Percentiles rank a stretch among this genome's conserved stretches.
These are phyloP conservation scores for Clunio marinus DNA, from an alignment of 2,888 invertebrate genomes.

Conservation along the genomic window DNA sequence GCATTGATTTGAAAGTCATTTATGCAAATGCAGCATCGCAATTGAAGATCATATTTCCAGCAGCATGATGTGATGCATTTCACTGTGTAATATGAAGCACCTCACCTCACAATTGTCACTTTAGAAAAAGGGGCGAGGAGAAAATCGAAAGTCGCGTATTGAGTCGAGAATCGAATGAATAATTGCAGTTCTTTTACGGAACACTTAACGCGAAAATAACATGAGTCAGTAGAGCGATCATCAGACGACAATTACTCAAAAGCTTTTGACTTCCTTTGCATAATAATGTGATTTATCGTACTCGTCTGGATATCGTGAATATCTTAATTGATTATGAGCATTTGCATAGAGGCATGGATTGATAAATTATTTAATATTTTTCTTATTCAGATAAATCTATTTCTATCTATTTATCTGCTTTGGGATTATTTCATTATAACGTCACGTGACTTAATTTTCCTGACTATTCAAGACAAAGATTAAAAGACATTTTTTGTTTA, in stretches of 20 bases:
- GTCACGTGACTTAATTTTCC: background rate
- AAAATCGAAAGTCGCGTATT: slow-evolving; percentile 10
- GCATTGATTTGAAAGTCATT: slow-evolving; percentile 33
- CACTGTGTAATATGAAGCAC: background rate
- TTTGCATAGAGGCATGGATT: background rate
- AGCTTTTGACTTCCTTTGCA: slow-evolving; percentile 11
- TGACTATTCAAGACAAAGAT: background rate
- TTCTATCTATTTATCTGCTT: background rate
- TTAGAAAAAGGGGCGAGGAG: background rate
- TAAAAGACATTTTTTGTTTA: no score
- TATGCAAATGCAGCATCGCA: slow-evolving; percentile 25
- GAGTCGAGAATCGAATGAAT: no score
- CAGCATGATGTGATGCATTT: background rate
- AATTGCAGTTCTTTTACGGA: background rate
- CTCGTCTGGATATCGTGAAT: background rate
- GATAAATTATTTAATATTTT: slow-evolving; percentile 11
- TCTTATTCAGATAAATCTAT: slow-evolving; percentile 5
- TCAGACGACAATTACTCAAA: background rate
- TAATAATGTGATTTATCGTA: slow-evolving; percentile 33
- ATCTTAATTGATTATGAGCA: slow-evolving; percentile 18
- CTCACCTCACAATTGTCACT: background rate
- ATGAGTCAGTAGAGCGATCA: background rate
- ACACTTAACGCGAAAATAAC: no score
- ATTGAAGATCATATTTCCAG: slow-evolving; percentile 17
- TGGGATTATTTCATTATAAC: background rate